These are phyloP conservation scores for Pachycephus smyrnensis DNA, from an alignment of 2,888 invertebrate species.

Conservation along the genomic window DNA sequence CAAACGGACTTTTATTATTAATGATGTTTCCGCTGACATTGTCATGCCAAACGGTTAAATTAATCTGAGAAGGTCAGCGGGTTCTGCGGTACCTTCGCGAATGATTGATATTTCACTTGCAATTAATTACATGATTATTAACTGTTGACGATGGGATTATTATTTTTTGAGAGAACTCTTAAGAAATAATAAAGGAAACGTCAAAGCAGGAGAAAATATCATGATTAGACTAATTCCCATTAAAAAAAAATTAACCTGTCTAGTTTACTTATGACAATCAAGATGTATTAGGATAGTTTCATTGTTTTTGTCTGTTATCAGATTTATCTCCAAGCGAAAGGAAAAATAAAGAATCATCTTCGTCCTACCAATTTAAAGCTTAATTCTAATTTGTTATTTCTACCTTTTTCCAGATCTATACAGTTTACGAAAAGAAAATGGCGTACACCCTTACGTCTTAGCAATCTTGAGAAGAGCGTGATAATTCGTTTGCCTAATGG, in stretches of 20 bases:
- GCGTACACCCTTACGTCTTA: slow-evolving; percentile 15
- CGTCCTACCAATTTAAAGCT: too few species aligned
- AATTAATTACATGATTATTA: slow-evolving; percentile 2
- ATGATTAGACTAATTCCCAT: too few species aligned
- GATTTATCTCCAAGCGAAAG: too few species aligned
- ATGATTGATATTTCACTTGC: slow-evolving; percentile 4
- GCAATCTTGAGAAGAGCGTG: slow-evolving; percentile 44
- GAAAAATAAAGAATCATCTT: too few species aligned
- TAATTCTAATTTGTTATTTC: too few species aligned
- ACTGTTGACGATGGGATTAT: background rate
- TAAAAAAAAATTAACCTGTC: too few species aligned
- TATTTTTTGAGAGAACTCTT: too few species aligned
- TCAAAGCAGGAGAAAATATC: too few species aligned
- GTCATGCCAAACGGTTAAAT: background rate
- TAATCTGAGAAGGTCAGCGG: background rate
- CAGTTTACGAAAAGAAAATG: background rate
- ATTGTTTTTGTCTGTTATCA: too few species aligned
- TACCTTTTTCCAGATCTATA: background rate
- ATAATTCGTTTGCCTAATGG: slow-evolving; percentile 51
- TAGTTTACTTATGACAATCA: too few species aligned
- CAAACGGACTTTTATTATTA: background rate
- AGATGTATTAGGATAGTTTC: too few species aligned
- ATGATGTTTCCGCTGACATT: background rate
- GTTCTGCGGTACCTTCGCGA: background rate
- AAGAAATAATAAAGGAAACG: too few species aligned